Percentiles rank a stretch among this genome's conserved stretches.
Evolutionary conservation across 2,797 vertebrate genomes (phyloP).

Genomic region (Sebastes itinus): DNA sequence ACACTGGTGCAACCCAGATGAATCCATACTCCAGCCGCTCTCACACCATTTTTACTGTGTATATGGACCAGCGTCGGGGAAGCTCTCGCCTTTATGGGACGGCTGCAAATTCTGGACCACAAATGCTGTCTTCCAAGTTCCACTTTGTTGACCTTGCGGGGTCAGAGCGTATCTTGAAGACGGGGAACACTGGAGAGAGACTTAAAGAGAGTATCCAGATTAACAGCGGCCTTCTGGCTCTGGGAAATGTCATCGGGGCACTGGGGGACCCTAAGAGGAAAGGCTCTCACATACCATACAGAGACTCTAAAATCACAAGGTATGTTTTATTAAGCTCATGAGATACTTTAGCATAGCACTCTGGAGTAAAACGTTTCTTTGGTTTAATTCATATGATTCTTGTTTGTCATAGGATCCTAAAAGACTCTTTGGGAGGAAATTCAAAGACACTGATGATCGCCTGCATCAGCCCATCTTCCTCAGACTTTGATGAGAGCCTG

Average conservation of each 20-base stretch:
- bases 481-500: constrained; percentile 95
- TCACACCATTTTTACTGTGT: constrained; percentile 93
- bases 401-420: constrained; percentile 87
- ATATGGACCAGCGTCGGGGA: constrained; percentile 93
- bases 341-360: background rate
- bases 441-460: constrained; percentile 98
- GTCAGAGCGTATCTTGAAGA: constrained; percentile 93
- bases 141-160: constrained; percentile 97
- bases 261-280: constrained; percentile 94
- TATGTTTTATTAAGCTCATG: constrained; percentile 52
- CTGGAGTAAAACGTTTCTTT: background rate
- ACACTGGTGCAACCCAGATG: constrained; percentile 94
- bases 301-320: constrained; percentile 99
- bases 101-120: constrained; percentile 64
- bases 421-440: constrained; percentile 97
- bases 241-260: constrained; percentile 96
- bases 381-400: background rate
- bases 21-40: constrained; percentile 95
- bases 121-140: constrained; percentile 94
- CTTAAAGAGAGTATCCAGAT: constrained; percentile 98
- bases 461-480: constrained; percentile 94
- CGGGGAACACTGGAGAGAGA: constrained; percentile 93
- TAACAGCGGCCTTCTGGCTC: constrained; percentile 93
- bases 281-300: constrained; percentile 93
- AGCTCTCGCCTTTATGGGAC: constrained; percentile 76